Conservation (phyloP, 1,140 invertebrate genomes). For the Drosophila nasuta region DNA sequence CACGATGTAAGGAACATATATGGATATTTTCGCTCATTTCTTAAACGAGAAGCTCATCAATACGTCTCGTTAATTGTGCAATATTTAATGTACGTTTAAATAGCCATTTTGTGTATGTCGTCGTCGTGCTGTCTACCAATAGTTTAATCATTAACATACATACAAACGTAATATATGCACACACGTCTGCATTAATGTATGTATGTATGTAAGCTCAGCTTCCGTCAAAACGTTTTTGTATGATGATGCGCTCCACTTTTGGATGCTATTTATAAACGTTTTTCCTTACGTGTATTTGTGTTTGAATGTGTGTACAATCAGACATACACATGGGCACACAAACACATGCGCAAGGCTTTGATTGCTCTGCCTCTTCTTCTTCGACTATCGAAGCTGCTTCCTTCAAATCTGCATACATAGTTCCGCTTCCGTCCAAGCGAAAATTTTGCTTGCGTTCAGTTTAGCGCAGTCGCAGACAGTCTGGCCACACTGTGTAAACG, state of each 20-base stretch:
- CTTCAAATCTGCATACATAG: constrained; percentile 75
- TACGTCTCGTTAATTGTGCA: neutral
- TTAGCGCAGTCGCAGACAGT: constrained; percentile 69
- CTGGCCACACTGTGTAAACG: constrained; percentile 33
- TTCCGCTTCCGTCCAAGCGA: constrained; percentile 71
- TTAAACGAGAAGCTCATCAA: neutral
- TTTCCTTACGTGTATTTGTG: constrained; percentile 53
- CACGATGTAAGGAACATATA: no score
- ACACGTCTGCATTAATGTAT: neutral
- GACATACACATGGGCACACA: constrained; percentile 32
- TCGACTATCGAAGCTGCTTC: constrained; percentile 52
- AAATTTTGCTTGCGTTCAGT: constrained; percentile 18
- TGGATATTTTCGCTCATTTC: neutral
- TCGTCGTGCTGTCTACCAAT: neutral
- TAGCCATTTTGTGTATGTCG: neutral
- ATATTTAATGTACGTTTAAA: neutral
- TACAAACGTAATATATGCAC: neutral
- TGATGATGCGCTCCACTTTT: constrained; percentile 73
- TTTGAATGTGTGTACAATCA: constrained; percentile 11
- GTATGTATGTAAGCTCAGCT: constrained; percentile 56
- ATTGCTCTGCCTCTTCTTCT: constrained; percentile 43
- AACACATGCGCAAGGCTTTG: constrained; percentile 51
- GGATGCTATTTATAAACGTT: constrained; percentile 79
- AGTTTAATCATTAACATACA: neutral
- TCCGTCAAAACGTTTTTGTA: constrained; percentile 35